Base-by-base conservation (phyloP, 2,797 vertebrate species). In the Microhierax caerulescens region DNA sequence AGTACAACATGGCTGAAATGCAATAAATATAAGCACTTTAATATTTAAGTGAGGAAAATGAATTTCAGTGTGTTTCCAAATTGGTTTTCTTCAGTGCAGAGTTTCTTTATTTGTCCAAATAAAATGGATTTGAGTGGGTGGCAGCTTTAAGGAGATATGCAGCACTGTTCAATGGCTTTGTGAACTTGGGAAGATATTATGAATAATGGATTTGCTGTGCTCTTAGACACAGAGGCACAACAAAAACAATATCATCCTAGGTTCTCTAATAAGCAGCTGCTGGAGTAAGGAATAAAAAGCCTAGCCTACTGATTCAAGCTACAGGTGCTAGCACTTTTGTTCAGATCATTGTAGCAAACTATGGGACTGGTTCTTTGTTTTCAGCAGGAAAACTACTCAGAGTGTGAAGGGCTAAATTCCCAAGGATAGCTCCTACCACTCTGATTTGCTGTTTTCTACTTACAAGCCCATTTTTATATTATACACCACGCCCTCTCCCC, bases 21-120 rank as follows among this genome's bases (percentile, higher is more conserved):
- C 88, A 94, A 96, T 96, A 96, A 96, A 96, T 97, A 95, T 60
- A 95, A 80, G 89, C 95, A 95, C 69, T 95, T 87, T 67, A 95
- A 95, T 97, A 96, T 96, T 95, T 78, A 97, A 96, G 77, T 77
- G 95, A 95, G 65, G 91, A 95, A 95, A 98, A 96, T 92, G 34
- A 86, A 96, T 95, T 96, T 80, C 88, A 92, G 83, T 64, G 61
- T 88, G 57, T 92, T 95, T 90, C 87, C 89, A 97, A 85, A 96
- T 94, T 96, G 63, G 27, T 97, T 97, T 95, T 96, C 79, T 95
- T 91, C 80, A 89, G 76, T 28, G 60, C 63, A 68, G 83, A 73
- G 73, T 88, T 97, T 90, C 89, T 83, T 88, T 88, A 84, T 94
- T 97, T 90, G 65, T 95, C 92, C 93, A 95, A 95, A 97, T 65